Conservation (phyloP, 2,797 vertebrate genomes). For the Gadopsis bispinosus region DNA sequence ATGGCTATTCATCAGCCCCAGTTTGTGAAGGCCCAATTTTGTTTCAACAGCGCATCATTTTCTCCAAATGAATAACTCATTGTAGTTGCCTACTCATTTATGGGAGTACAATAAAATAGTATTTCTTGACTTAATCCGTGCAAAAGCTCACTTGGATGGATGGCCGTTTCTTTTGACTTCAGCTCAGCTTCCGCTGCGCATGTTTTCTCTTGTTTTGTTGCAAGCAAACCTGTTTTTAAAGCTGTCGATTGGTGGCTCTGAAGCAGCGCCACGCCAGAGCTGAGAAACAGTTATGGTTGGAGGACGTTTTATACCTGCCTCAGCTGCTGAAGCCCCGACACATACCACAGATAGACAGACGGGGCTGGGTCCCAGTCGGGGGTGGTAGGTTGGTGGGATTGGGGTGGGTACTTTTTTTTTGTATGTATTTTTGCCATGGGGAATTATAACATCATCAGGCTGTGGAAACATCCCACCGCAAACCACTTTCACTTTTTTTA, state of each 20-base stretch:
- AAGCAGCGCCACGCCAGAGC: conserved; percentile 7
- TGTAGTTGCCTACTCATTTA: conserved; percentile 23
- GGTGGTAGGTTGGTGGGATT: conserved; percentile 31
- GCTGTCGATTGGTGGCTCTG: not conserved
- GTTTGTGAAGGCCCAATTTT: conserved; percentile 28
- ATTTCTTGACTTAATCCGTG: conserved; percentile 10
- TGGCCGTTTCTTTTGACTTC: conserved; percentile 7
- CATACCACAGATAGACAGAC: conserved; percentile 73
- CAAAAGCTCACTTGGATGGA: conserved; percentile 12
- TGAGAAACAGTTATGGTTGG: conserved; percentile 61
- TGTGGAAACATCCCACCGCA: not conserved
- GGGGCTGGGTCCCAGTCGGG: conserved; percentile 60
- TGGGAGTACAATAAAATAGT: not conserved
- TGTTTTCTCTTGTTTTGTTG: conserved; percentile 7
- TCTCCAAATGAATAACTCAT: conserved; percentile 22
- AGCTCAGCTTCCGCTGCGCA: not conserved
- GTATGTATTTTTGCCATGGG: conserved; percentile 18
- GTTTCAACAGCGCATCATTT: conserved; percentile 1
- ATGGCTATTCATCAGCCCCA: conserved; percentile 47
- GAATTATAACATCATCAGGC: conserved; percentile 17
- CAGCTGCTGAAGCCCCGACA: conserved; percentile 66
- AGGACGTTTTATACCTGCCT: conserved; percentile 59
- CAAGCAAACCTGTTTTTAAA: conserved; percentile 28
- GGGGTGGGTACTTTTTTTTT: conserved; percentile 19
- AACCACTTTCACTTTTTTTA: conserved; percentile 17